Percentiles rank a stretch among this genome's conserved stretches.
These are phyloP conservation scores for Anoncus sp. DNA, from an alignment of 2,888 invertebrate species.

Conservation along the genomic window DNA sequence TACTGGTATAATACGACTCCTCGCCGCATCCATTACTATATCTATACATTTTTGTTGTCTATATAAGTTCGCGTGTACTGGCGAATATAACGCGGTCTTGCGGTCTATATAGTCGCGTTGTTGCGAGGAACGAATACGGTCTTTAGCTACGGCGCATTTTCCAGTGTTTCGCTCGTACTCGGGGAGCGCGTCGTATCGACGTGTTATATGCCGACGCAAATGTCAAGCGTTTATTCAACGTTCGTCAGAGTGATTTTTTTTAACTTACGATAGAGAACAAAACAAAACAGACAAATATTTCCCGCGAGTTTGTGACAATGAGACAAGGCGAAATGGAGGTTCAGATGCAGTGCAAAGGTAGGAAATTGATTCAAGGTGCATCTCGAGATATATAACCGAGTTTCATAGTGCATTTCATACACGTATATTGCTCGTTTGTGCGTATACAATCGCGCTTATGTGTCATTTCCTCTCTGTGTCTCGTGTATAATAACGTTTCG, in stretches of 20 bases:
- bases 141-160: conserved; percentile 75
- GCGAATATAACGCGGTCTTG: conserved; percentile 6
- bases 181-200: conserved; percentile 75
- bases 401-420: background rate
- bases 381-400: background rate
- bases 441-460: too few relatives aligned
- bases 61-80: conserved; percentile 47
- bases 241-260: conserved; percentile 56
- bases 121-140: conserved; percentile 46
- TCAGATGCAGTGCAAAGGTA: conserved; percentile 75
- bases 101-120: conserved; percentile 36
- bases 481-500: conserved; percentile 15
- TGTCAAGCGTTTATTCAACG: conserved; percentile 66
- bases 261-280: conserved; percentile 51
- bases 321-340: conserved; percentile 69
- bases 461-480: background rate
- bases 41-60: conserved; percentile 36
- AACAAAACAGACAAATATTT: background rate
- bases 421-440: background rate
- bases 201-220: conserved; percentile 67
- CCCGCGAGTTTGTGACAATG: conserved; percentile 22
- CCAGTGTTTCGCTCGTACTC: conserved; percentile 65
- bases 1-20: conserved; percentile 8
- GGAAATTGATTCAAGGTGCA: conserved; percentile 32
- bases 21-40: background rate